phyloP scores from a whole-genome alignment of 2,113 vertebrate species.

The Phrynosoma platyrhinos region DNA sequence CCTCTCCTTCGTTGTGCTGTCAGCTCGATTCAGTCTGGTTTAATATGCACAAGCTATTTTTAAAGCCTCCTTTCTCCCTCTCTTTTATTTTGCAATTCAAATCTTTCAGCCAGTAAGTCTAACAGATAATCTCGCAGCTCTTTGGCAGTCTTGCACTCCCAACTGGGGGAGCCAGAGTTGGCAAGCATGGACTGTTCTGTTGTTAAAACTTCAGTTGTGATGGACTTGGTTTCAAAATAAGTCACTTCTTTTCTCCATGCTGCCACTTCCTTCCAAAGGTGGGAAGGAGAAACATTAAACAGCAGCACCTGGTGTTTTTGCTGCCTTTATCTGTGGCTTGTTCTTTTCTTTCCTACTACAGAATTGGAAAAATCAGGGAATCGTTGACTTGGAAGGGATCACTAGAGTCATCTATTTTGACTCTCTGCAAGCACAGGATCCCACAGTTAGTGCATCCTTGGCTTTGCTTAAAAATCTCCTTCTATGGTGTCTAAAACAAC shows the following conservation, averaged over 20 bases:
- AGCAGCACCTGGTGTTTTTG: too few relatives aligned
- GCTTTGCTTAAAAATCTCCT: too few relatives aligned
- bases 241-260: not conserved
- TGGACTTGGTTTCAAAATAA: constrained; percentile 38
- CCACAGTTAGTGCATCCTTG: too few relatives aligned
- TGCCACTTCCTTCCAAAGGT: not conserved
- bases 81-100: constrained; percentile 63
- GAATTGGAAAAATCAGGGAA: too few relatives aligned
- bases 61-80: constrained; percentile 49
- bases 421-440: too few relatives aligned
- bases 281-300: not conserved
- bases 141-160: constrained; percentile 61
- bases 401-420: too few relatives aligned
- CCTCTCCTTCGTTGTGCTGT: constrained; percentile 54
- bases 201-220: constrained; percentile 52
- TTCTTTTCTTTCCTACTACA: not conserved
- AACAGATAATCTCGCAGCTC: constrained; percentile 63
- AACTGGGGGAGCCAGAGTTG: constrained; percentile 34
- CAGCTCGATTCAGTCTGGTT: constrained; percentile 68
- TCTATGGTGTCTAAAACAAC: too few relatives aligned
- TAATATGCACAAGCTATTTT: constrained; percentile 63
- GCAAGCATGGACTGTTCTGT: constrained; percentile 47
- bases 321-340: not conserved
- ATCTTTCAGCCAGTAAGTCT: constrained; percentile 54
- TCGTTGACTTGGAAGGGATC: too few relatives aligned